These are phyloP conservation scores for Diadema setosum DNA, from an alignment of 35 echinoderm and acorn worm genomes.

Conservation along the genomic window DNA sequence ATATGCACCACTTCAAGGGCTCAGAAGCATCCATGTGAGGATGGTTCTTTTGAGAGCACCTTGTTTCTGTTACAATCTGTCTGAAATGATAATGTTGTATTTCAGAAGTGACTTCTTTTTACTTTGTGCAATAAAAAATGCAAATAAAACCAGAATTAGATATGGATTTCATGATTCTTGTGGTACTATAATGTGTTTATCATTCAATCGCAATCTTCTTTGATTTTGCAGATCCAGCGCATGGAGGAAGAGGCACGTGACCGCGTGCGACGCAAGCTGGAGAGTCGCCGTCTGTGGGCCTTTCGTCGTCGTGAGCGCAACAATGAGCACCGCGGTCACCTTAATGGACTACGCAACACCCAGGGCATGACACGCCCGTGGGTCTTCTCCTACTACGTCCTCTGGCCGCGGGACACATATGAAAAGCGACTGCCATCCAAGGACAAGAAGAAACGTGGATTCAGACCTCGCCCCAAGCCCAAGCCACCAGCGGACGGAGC, in stretches of 20 bases:
- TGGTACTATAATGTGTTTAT: too few species aligned
- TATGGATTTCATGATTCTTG: too few species aligned
- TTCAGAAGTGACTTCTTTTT: too few species aligned
- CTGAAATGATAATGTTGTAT: too few species aligned
- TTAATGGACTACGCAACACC: slow-evolving; percentile 68
- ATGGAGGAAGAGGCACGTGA: slow-evolving; percentile 81
- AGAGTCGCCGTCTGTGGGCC: slow-evolving; percentile 30
- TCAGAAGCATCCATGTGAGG: too few species aligned
- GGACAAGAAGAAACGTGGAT: slow-evolving; percentile 45
- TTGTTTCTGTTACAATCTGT: too few species aligned
- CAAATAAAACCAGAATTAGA: too few species aligned
- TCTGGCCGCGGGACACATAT: slow-evolving; percentile 87
- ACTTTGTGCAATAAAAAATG: too few species aligned
- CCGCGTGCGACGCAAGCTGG: slow-evolving; percentile 60
- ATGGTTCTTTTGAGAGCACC: too few species aligned
- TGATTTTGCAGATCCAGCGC: slow-evolving; percentile 67
- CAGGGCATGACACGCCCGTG: slow-evolving; percentile 94
- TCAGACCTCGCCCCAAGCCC: slow-evolving; percentile 47
- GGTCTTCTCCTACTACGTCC: slow-evolving; percentile 95
- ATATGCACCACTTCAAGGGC: too few species aligned
- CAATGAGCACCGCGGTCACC: slow-evolving; percentile 47
- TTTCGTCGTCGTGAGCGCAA: slow-evolving; percentile 63
- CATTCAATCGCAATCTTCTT: too few species aligned
- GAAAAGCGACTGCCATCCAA: slow-evolving; percentile 71
- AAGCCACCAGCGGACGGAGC: too few species aligned